A percentile compares a stretch with the other conserved stretches of the same genome.
These are phyloP conservation scores for Nicator chloris DNA, from an alignment of 2,113 vertebrate genomes.

Conservation along the genomic window DNA sequence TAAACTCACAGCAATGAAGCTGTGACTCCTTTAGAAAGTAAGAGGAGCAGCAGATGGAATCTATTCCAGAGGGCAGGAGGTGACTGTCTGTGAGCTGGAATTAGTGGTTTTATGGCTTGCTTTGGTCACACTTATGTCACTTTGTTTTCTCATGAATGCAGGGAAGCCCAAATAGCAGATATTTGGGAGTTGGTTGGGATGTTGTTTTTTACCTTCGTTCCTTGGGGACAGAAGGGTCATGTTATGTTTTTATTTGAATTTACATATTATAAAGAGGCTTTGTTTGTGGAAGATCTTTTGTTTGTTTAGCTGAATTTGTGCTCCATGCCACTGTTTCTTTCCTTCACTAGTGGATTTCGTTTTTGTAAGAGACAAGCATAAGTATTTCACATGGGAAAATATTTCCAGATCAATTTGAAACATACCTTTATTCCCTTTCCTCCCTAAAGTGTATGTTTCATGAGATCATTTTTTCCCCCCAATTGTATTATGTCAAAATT, in stretches of 20 bases:
- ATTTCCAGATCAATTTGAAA: constrained; percentile 44
- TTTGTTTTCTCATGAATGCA: constrained; percentile 4
- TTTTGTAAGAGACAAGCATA: not conserved
- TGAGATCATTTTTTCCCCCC: not conserved
- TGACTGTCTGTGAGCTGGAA: not conserved
- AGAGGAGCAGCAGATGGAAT: not conserved
- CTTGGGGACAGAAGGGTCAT: not conserved
- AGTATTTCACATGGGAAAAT: constrained; percentile 18
- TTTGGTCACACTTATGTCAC: not conserved
- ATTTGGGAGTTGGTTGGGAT: not conserved
- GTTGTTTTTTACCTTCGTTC: not conserved
- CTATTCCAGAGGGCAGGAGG: not conserved
- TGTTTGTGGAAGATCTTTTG: not conserved
- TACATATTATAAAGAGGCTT: not conserved
- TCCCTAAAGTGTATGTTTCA: constrained; percentile 34
- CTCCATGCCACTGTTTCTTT: not conserved
- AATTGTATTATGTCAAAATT: constrained; percentile 33
- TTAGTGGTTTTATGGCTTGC: constrained; percentile 4
- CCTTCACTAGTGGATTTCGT: not conserved
- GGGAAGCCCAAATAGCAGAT: not conserved
- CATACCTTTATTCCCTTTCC: constrained; percentile 57
- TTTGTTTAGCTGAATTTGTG: not conserved
- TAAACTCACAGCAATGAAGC: not conserved
- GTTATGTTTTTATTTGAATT: constrained; percentile 9
- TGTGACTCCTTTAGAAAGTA: not conserved